Evolutionary conservation across 2,888 invertebrate species (phyloP), one percentile per base, ranked within the genome.

Genomic region (Morpho helenor): DNA sequence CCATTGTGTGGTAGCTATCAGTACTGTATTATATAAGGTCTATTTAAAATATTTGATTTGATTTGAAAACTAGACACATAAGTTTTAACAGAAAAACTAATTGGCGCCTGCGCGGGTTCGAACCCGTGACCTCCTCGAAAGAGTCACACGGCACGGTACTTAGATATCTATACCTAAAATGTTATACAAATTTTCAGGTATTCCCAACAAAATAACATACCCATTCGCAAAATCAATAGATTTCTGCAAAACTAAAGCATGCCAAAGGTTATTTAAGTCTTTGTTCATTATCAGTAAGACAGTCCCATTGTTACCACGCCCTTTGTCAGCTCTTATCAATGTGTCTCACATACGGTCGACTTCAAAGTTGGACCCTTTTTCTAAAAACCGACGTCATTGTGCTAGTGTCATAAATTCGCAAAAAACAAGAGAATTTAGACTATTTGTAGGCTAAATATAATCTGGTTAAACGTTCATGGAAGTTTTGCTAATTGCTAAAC

Each of bases 321-420:
- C 60, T 60, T 59, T 53, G 60, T 71, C 31, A 31, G 31, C 31
- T 31, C 31, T 31, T 75, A 66, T 73, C 71, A 69, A 73, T 71
- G 52, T 74, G 75, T 76, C 73, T 72, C 81, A 83, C 83, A 83
- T 72, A 78, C 79, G 79, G 69, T 64, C 57, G 62, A 69, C 73
- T 73, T 77, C 69, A 80, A 78, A 80, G 47, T 52, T 22, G 56
- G 73, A 71, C 43, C 56, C 55, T 10, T 62, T 68, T 72, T 62
- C 54, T 43, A 40, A 54, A 60, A 54, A 54, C 31, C 10, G 47
- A 44, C 52, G 48, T 41, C 45, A 49, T 49, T 44, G 46, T 56
- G 16, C 54, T 44, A 43, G 59, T 41, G 59, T 52, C 42, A 56
- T 63, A 61, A 61, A 65, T 43, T 51, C 44, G 52, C 49, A 42